Base-by-base conservation (phyloP, 2,888 invertebrate species). In the Trissonchulus sp. region DNA sequence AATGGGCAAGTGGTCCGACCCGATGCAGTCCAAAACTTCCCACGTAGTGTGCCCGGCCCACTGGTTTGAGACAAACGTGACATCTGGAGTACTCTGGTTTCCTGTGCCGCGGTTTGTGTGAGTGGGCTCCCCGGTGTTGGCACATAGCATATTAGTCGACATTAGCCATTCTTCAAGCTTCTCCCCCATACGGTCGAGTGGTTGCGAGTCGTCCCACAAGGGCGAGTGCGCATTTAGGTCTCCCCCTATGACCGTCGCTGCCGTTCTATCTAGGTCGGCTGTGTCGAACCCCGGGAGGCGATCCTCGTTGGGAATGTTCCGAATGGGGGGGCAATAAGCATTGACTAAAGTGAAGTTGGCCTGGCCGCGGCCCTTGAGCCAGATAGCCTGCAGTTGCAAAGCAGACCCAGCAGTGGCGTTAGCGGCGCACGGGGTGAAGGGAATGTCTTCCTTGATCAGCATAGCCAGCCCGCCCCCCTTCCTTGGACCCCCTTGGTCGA, bases 301-400 rank as follows among this genome's bases (percentile, higher is more conserved):
- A 60, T 60, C 60, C n/a, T 60, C 60, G 60, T 60, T 60, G 18
- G 60, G n/a, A 60, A n/a, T 60, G n/a, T 60, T 60, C 60, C 60
- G 18, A 60, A 60, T 60, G 18, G 60, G 60, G 18, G 60, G 60
- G 60, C 60, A 60, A n/a, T 60, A 60, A 60, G 18, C 18, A n/a
- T 60, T 60, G 60, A n/a, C n/a, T n/a, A n/a, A n/a, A n/a, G n/a
- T n/a, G n/a, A n/a, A n/a, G n/a, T n/a, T n/a, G n/a, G n/a, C n/a
- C n/a, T n/a, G n/a, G n/a, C n/a, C n/a, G n/a, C n/a, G n/a, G n/a
- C n/a, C n/a, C n/a, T n/a, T n/a, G n/a, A n/a, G n/a, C n/a, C n/a
- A n/a, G n/a, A n/a, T n/a, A n/a, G n/a, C n/a, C n/a, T n/a, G n/a
- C n/a, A n/a, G n/a, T n/a, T n/a, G n/a, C n/a, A n/a, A n/a, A n/a